Conservation (phyloP, 2,797 vertebrate genomes). For the Rhynchotus rufescens region DNA sequence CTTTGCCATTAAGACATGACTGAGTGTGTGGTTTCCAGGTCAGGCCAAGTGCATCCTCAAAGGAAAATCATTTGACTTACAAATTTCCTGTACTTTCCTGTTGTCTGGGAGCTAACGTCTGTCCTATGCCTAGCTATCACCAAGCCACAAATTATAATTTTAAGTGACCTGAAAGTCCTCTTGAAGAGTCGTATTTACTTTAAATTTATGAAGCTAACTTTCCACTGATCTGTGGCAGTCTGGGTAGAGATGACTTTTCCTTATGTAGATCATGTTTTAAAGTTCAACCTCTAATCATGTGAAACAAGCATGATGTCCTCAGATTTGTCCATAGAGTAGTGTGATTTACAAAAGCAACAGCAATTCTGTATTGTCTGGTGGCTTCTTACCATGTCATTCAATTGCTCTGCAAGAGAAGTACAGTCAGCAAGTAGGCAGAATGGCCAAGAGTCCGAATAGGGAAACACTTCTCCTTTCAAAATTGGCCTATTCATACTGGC, state of each 20-base stretch:
- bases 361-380: background rate
- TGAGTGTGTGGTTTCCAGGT: conserved; percentile 30
- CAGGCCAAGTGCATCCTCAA: background rate
- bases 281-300: conserved; percentile 14
- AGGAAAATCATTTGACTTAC: background rate
- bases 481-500: background rate
- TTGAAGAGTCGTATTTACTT: background rate
- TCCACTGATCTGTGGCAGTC: accelerated
- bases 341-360: background rate
- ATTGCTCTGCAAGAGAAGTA: background rate
- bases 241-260: background rate
- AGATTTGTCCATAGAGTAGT: background rate
- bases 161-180: background rate
- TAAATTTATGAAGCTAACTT: background rate
- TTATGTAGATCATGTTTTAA: background rate
- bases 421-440: background rate
- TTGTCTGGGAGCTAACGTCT: conserved; percentile 25
- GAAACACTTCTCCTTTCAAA: background rate
- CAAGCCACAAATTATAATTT: conserved; percentile 22
- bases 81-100: conserved; percentile 27
- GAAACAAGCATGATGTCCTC: background rate
- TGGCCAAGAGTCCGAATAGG: background rate
- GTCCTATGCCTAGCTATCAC: conserved; percentile 16
- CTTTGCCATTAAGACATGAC: background rate
- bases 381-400: conserved; percentile 1